Percentiles rank a stretch among this genome's conserved stretches.
These are phyloP conservation scores for Eulemur macaco DNA, from an alignment of 2,113 vertebrate genomes.

Conservation along the genomic window DNA sequence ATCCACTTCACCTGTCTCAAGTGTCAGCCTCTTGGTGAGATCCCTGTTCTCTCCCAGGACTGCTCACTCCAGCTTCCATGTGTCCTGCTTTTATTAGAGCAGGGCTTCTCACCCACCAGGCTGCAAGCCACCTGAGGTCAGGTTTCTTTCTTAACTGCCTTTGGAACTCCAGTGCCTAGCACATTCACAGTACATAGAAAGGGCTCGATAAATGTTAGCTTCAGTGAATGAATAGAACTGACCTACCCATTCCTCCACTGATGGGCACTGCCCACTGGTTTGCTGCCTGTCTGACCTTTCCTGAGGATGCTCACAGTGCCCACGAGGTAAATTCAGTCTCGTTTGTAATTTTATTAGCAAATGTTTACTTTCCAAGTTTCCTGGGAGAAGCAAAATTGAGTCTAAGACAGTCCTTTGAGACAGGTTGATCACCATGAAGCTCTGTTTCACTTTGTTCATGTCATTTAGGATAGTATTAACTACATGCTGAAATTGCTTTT, in stretches of 20 bases:
- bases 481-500: neutral
- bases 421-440: neutral
- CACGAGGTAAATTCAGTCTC: neutral
- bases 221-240: neutral
- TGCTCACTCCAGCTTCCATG: neutral
- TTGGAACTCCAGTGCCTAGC: neutral
- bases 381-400: neutral
- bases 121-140: neutral
- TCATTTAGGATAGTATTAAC: neutral
- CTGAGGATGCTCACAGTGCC: neutral
- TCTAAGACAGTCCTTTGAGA: neutral
- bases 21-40: neutral
- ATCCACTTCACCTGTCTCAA: neutral
- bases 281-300: neutral
- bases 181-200: neutral
- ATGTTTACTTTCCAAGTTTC: neutral
- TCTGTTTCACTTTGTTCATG: neutral
- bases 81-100: neutral
- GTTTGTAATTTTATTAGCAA: neutral
- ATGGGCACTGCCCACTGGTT: neutral
- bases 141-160: neutral
- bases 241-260: neutral
- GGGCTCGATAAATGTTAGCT: neutral
- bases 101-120: neutral
- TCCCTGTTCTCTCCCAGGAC: neutral